phyloP scores from a whole-genome alignment of 2,888 invertebrate genomes.

The Tachina lurida region DNA sequence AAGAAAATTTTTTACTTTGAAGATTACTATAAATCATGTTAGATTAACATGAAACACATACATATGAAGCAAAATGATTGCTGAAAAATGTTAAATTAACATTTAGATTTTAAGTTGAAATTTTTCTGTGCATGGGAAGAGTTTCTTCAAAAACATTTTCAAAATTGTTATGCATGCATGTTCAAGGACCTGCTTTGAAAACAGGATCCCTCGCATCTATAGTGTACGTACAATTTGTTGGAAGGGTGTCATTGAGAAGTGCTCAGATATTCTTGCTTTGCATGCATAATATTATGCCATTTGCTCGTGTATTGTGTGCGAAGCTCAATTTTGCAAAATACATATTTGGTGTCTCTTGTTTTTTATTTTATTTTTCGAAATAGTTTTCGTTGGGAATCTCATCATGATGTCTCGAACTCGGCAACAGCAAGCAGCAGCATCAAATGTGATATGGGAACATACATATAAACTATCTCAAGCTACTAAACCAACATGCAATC shows the following conservation, averaged over 20 bases:
- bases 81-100: too few relatives aligned
- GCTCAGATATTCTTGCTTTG: not conserved
- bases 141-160: not conserved
- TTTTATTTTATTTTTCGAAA: not conserved
- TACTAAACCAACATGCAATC: slow-evolving; percentile 5
- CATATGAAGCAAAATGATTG: too few relatives aligned
- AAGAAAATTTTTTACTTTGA: too few relatives aligned
- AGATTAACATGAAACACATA: too few relatives aligned
- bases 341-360: slow-evolving; percentile 20
- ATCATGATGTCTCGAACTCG: slow-evolving; percentile 30
- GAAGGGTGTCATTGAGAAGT: not conserved
- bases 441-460: too few relatives aligned
- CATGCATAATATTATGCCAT: not conserved
- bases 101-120: too few relatives aligned
- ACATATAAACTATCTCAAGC: too few relatives aligned
- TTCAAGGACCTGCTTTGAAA: not conserved
- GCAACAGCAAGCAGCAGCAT: slow-evolving; percentile 13
- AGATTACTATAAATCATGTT: too few relatives aligned
- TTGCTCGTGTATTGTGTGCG: slow-evolving; percentile 7
- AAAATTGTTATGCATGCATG: not conserved
- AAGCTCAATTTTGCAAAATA: slow-evolving; percentile 53
- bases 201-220: not conserved
- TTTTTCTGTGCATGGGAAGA: too few relatives aligned
- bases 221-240: not conserved
- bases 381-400: slow-evolving; percentile 27